Conservation (phyloP, 1,140 invertebrate genomes). For the Hirudo medicinalis region DNA sequence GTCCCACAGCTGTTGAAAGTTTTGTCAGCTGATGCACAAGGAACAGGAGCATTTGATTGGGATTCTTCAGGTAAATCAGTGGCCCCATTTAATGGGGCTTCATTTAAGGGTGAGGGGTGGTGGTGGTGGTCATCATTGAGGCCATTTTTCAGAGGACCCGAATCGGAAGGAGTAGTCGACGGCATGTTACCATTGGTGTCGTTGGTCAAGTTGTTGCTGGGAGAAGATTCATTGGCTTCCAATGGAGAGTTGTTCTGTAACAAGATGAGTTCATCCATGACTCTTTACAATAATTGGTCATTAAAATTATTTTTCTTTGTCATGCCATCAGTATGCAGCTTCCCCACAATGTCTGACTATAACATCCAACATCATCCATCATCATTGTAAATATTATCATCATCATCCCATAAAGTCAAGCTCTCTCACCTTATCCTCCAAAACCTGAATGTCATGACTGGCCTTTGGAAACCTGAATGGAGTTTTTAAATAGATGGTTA, state of each 20-base stretch:
- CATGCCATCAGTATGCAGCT: too few species aligned
- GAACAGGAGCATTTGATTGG: neutral
- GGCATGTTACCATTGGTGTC: slow-evolving; percentile 31
- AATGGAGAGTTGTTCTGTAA: neutral
- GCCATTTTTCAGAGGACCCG: neutral
- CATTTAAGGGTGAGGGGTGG: slow-evolving; percentile 20
- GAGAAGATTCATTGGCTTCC: slow-evolving; percentile 24
- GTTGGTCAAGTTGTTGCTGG: slow-evolving; percentile 28
- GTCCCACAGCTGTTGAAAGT: neutral
- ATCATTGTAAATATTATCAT: too few species aligned
- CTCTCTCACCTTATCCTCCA: neutral
- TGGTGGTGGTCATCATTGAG: slow-evolving; percentile 1
- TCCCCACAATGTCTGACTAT: too few species aligned
- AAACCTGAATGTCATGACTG: slow-evolving; percentile 13
- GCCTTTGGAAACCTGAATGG: slow-evolving; percentile 11
- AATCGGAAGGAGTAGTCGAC: slow-evolving; percentile 30
- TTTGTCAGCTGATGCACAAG: neutral
- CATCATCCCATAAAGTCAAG: too few species aligned
- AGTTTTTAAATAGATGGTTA: slow-evolving; percentile 8
- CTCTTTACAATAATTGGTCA: neutral
- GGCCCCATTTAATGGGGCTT: too few species aligned
- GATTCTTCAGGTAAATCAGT: neutral
- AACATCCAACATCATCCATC: too few species aligned
- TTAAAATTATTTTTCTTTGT: too few species aligned
- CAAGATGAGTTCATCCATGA: neutral